Evolutionary conservation across 2,797 vertebrate species (phyloP).

Genomic region (Chaetophractus vellerosus): DNA sequence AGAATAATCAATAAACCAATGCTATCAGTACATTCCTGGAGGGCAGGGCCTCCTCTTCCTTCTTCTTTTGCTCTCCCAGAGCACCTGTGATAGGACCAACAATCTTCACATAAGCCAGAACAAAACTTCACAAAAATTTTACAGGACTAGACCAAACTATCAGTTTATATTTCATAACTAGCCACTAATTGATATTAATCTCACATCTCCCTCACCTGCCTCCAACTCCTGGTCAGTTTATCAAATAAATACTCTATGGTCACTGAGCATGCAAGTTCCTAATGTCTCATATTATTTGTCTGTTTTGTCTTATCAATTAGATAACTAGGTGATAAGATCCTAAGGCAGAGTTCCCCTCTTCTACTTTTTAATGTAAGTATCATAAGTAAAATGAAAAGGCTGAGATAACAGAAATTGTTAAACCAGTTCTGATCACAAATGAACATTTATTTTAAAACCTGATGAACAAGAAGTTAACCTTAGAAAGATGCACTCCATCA

Average conservation of each 20-base stretch:
- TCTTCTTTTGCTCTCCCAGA: neutral
- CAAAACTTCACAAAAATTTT: neutral
- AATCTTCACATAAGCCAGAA: constrained; percentile 17
- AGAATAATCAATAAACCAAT: neutral
- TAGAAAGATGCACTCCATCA: neutral
- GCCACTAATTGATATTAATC: constrained; percentile 24
- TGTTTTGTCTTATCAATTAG: neutral
- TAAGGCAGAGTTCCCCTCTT: neutral
- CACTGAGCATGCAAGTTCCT: neutral
- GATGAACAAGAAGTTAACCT: constrained; percentile 28
- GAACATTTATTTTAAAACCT: constrained; percentile 42
- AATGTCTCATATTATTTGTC: constrained; percentile 8
- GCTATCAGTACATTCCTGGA: neutral
- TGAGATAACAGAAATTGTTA: constrained; percentile 50
- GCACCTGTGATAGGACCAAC: neutral
- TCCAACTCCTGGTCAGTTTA: neutral
- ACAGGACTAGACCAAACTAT: constrained; percentile 27
- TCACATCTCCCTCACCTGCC: neutral
- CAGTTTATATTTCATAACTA: constrained; percentile 11
- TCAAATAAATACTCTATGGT: neutral
- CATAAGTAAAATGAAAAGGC: constrained; percentile 43
- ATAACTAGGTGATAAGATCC: constrained; percentile 41
- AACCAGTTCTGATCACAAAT: constrained; percentile 13
- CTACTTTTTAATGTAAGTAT: constrained; percentile 47
- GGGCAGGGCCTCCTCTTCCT: neutral